Evolutionary conservation across 1,140 invertebrate genomes (phyloP).

Genomic region (Thaumatotibia leucotreta): DNA sequence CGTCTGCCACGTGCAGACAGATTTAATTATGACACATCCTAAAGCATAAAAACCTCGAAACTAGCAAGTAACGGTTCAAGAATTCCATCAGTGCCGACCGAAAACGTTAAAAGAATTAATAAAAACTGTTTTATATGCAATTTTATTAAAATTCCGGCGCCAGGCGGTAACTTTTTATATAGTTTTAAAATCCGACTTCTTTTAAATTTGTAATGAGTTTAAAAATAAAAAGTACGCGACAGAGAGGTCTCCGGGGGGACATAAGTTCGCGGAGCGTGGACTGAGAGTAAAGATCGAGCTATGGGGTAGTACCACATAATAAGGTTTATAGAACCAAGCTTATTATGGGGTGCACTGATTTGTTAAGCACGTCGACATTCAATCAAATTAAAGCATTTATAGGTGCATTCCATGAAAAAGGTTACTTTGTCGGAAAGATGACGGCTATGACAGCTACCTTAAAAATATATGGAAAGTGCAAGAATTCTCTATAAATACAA

Average conservation of each 20-base stretch:
- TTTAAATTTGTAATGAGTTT: constrained; percentile 8
- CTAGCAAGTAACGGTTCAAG: background rate
- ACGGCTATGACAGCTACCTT: too few species aligned
- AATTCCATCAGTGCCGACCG: background rate
- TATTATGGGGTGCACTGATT: too few species aligned
- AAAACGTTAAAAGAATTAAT: background rate
- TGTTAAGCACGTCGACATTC: too few species aligned
- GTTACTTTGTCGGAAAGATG: too few species aligned
- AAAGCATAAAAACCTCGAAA: too few species aligned
- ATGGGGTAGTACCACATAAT: background rate
- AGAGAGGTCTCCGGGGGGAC: background rate
- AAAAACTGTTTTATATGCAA: background rate
- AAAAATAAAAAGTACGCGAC: background rate
- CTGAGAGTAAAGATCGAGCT: background rate
- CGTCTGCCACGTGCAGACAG: too few species aligned
- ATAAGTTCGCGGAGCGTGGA: background rate
- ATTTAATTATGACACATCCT: too few species aligned
- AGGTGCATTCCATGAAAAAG: too few species aligned
- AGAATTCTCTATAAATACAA: too few species aligned
- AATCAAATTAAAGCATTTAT: too few species aligned
- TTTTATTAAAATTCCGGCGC: background rate
- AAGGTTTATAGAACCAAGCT: too few species aligned
- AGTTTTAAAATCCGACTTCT: background rate
- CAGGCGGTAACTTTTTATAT: background rate
- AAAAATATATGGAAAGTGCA: too few species aligned